These are phyloP conservation scores for Macrotis lagotis DNA, from an alignment of 2,113 vertebrate species.

Conservation along the genomic window DNA sequence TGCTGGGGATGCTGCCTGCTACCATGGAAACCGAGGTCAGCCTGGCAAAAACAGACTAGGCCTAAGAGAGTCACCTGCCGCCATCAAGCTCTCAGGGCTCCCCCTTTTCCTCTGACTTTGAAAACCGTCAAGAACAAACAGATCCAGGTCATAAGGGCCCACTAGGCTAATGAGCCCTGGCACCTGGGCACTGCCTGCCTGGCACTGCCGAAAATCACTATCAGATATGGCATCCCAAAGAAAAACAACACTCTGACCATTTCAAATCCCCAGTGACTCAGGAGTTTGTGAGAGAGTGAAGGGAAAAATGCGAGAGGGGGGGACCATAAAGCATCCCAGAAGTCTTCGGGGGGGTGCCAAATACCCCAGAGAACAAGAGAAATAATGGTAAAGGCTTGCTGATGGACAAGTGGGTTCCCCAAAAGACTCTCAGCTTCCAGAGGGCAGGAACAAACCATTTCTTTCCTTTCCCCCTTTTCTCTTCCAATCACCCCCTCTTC, in stretches of 20 bases:
- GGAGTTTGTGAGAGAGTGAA: not conserved
- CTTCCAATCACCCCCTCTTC: too few species aligned
- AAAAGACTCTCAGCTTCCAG: not conserved
- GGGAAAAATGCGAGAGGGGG: too few species aligned
- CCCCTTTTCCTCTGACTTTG: slow-evolving; percentile 46
- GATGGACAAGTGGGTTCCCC: too few species aligned
- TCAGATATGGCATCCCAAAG: not conserved
- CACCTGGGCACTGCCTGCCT: not conserved
- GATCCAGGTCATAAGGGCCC: not conserved
- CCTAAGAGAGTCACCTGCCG: slow-evolving; percentile 72
- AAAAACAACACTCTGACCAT: not conserved
- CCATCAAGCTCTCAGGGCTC: slow-evolving; percentile 20
- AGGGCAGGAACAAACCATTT: not conserved
- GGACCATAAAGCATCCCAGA: too few species aligned
- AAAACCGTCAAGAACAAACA: slow-evolving; percentile 9
- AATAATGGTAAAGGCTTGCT: too few species aligned
- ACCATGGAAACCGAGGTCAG: slow-evolving; percentile 71
- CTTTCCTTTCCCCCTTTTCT: too few species aligned
- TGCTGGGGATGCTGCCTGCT: slow-evolving; percentile 61
- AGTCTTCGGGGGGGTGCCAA: not conserved
- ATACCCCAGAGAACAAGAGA: too few species aligned
- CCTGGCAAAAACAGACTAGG: slow-evolving; percentile 59
- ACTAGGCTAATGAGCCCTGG: accelerated
- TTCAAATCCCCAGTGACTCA: too few species aligned
- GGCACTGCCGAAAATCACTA: too few species aligned